Base-by-base conservation (phyloP, 1,140 invertebrate species). In the Hormaphis cornu region DNA sequence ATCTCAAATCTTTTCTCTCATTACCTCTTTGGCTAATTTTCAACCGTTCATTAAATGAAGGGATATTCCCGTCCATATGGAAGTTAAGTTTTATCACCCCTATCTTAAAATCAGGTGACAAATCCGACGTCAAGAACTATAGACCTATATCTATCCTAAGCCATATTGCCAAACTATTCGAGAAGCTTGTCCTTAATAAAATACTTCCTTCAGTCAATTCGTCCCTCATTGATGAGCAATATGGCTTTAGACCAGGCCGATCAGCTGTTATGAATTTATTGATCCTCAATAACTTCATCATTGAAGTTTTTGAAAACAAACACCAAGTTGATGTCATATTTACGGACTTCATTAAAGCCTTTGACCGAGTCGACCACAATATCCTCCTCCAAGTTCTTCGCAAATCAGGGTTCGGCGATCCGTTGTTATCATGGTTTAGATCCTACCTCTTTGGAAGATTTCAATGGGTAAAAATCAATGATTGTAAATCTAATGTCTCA, bases 391-490 rank as follows among this genome's bases (percentile, higher is more conserved):
- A 69, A n/a, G 26, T 53, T 26, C 24, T 69, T 2, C n/a, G 20
- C 8, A 37, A 18, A 12, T 37, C 30, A 28, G 44, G 46, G 10
- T 22, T 69, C 18, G n/a, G 28, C 14, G 16, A 22, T 20, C 30
- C 26, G 7, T 18, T 76, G 28, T 50, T 69, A 18, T 46, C 52
- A 48, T 76, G 74, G 74, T 70, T 75, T 37, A 50, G 30, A 7
- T 75, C 73, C 20, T 76, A 76, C 50, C 52, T 76, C 22, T 22
- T 28, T 12, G 71, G 72, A 37, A 70, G 74, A 53, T 58, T 54
- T 2, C 72, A 75, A 69, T 72, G 52, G 18, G 71, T 75, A 14
- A 66, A 69, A 10, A 69, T 75, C n/a, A 74, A 74, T 50, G 72
- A 71, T 16, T 59, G 35, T 61, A 50, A 72, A 12, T 75, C 74